A percentile compares a stretch with the other conserved stretches of the same genome.
These are phyloP conservation scores for Chiridota heheva DNA, from an alignment of 35 echinoderm and acorn worm genomes.

Conservation along the genomic window DNA sequence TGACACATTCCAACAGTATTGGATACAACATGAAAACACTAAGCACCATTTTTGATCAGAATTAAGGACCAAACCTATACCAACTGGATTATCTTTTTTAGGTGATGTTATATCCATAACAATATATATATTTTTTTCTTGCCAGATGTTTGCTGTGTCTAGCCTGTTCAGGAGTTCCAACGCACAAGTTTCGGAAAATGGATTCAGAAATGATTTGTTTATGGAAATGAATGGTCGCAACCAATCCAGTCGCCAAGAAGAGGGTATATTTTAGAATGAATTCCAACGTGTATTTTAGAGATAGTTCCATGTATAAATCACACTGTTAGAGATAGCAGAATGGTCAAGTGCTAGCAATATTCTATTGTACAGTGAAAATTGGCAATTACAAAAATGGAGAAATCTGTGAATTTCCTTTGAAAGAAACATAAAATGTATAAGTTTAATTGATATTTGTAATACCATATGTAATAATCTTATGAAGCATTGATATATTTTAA, in stretches of 20 bases:
- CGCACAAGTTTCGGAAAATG: background rate
- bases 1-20: background rate
- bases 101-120: background rate
- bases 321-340: no score
- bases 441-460: no score
- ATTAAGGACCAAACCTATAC: background rate
- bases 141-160: conserved; percentile 24
- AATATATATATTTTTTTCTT: background rate
- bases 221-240: conserved; percentile 40
- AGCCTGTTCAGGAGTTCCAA: conserved; percentile 10
- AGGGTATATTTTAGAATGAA: no score
- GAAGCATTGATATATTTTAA: no score
- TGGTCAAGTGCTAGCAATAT: no score
- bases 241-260: conserved; percentile 13
- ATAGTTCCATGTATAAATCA: no score
- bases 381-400: no score
- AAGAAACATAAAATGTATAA: no score
- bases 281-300: no score
- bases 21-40: background rate
- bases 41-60: background rate
- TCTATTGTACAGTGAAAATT: no score
- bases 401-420: no score
- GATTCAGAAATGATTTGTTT: conserved; percentile 30
- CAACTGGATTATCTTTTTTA: background rate
- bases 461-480: no score